Evolutionary conservation across 2,113 vertebrate genomes (phyloP).

Genomic region (Campylomormyrus tamandua): DNA sequence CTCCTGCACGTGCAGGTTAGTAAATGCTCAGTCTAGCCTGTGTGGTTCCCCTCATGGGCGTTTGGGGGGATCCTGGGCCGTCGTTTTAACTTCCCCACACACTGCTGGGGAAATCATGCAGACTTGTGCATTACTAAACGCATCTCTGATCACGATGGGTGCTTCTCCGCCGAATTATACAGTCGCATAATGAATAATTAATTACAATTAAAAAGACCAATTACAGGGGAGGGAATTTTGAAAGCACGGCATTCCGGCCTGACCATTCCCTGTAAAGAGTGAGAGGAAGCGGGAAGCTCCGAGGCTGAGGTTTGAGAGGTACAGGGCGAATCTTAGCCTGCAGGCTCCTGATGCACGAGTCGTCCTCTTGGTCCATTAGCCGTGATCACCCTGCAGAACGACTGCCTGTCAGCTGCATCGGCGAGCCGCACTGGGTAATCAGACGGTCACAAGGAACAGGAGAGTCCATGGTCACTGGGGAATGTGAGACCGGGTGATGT

Average conservation of each 20-base stretch:
- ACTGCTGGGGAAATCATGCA: not conserved
- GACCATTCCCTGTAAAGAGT: not conserved
- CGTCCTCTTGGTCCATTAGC: not conserved
- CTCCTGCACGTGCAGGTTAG: not conserved
- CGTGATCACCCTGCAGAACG: not conserved
- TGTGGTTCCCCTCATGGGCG: not conserved
- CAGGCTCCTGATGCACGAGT: not conserved
- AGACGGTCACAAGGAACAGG: not conserved
- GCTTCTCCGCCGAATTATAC: not conserved
- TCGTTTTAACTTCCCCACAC: not conserved
- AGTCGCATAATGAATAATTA: not conserved
- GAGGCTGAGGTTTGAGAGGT: not conserved
- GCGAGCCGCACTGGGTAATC: not conserved
- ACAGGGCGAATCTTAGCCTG: not conserved
- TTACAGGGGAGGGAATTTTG: not conserved
- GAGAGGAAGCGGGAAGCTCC: not conserved
- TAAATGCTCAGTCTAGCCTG: not conserved
- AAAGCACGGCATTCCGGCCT: not conserved
- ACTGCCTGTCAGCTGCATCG: not conserved
- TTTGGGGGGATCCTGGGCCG: not conserved
- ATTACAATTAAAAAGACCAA: not conserved
- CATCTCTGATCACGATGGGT: not conserved
- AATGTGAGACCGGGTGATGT: not conserved
- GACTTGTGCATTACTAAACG: not conserved
- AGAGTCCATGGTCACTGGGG: not conserved